A percentile compares a stretch with the other conserved stretches of the same genome.
These are phyloP conservation scores for Sinocyclocheilus rhinocerous DNA, from an alignment of 2,113 vertebrate species.

Conservation along the genomic window DNA sequence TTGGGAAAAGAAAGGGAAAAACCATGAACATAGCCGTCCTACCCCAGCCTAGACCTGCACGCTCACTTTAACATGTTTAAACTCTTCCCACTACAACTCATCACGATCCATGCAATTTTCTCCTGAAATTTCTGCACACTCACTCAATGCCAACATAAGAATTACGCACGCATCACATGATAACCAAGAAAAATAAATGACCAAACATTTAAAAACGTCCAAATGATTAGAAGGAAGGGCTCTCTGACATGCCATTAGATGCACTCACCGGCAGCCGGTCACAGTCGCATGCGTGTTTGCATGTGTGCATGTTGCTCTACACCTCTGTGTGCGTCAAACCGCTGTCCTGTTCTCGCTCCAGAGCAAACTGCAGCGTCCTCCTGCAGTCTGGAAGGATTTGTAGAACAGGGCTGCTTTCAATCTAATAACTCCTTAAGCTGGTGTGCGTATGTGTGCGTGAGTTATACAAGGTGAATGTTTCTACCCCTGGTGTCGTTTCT, in stretches of 20 bases:
- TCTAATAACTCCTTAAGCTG: conserved; percentile 35
- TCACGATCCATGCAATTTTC: conserved; percentile 21
- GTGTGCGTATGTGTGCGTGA: conserved; percentile 16
- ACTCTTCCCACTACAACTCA: conserved; percentile 37
- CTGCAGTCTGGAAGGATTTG: conserved; percentile 17
- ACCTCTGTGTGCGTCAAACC: not conserved
- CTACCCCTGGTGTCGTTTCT: conserved; percentile 18
- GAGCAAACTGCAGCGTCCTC: not conserved
- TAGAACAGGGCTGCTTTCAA: not conserved
- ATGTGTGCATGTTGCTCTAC: conserved; percentile 21
- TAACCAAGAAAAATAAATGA: not conserved
- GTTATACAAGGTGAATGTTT: conserved; percentile 27
- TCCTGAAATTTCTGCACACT: conserved; percentile 3
- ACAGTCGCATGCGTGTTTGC: not conserved
- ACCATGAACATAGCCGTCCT: not conserved
- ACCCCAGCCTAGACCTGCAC: conserved; percentile 47
- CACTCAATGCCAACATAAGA: not conserved
- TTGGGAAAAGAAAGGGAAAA: not conserved
- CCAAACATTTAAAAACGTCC: not conserved
- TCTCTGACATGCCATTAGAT: not conserved
- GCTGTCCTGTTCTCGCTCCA: not conserved
- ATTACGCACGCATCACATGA: not conserved
- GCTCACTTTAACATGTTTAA: conserved; percentile 9
- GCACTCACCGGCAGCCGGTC: not conserved
- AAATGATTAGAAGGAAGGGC: not conserved